Evolutionary conservation across 2,797 vertebrate species (phyloP), one percentile per base, ranked within the genome.

Genomic region (Rhinatrema bivittatum): DNA sequence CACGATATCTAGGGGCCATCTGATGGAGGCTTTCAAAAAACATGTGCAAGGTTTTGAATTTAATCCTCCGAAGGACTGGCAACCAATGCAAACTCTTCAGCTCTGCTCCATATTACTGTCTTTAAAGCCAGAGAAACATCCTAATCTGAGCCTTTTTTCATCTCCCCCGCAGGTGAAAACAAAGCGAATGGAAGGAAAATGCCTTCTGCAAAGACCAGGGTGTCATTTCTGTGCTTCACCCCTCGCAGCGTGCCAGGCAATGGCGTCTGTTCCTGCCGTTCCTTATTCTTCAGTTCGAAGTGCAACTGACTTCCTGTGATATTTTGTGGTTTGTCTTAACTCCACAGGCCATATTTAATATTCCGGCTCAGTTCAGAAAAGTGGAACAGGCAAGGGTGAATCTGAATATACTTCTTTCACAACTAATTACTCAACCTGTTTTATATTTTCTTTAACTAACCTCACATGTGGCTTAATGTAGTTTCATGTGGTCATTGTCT

Each of bases 291-390:
- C 42, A 43, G 65, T 55, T 50, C 62, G 68, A 44, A 0, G 26
- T 58, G 50, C 60, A 68, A 70, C 54, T 55, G 65, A 65, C 56
- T 68, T 72, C 56, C 55, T 59, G 37, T 39, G 58, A 72, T 68
- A 73, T 66, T 68, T 50, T 64, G 59, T 60, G 36, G 34, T 47
- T 65, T 56, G n/a, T n/a, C 72, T 63, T 53, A 65, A 70, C 20
- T 59, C 51, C 58, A 62, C 72, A 76, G 68, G 70, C 73, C 63
- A 61, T 8, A 51, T 59, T 64, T 57, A 62, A 62, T 55, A 54
- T 43, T 68, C 35, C 5, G 20, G 5, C 9, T 21, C n/a, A 5
- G 20, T 5, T 21, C 9, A 21, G n/a, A n/a, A n/a, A n/a, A n/a
- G n/a, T n/a, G n/a, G n/a, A n/a, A n/a, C n/a, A n/a, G n/a, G n/a